Base-by-base conservation (phyloP, 2,113 vertebrate genomes). In the Zosterops lateralis region DNA sequence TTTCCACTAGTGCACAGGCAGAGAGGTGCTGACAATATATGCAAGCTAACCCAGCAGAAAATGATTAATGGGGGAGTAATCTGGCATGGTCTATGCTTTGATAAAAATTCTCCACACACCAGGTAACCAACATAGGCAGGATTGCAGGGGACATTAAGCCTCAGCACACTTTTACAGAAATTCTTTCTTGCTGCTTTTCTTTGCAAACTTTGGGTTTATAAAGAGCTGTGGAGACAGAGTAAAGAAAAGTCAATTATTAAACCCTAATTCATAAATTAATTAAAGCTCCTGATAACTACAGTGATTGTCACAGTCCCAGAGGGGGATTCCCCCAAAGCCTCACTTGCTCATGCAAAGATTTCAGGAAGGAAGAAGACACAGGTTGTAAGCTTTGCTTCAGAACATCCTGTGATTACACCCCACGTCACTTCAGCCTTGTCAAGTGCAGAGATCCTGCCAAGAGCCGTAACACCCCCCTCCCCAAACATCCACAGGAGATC, bases 231-330 rank as follows among this genome's bases (percentile, higher is more conserved):
- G 70, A 67, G 86, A 86, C 40, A 93, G 84, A 96, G 51, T 70
- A 57, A 89, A 92, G 77, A 90, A 92, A 83, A 94, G 40, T 79
- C 93, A 96, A 80, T 95, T 70, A 96, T 75, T 91, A 92, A 96
- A 84, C 87, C 61, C 92, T 96, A 93, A 96, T 85, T 92, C 76
- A 92, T 84, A 91, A 93, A 96, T 97, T 96, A 96, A 96, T 96
- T 96, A 96, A 91, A 96, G 87, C 34, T 92, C 64, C 88, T 93
- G 62, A 54, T 84, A 93, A 83, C 78, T 84, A 86, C 57, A 90
- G 84, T 67, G 76, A 89, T 44, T 48, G 56, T 71, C 71, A 94
- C 76, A 50, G 62, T 47, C 61, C 31, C 85, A 61, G 56, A 73
- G 45, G 44, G 54, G 45, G 44, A 25, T 62, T 71, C 34, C 53